Conservation (phyloP, 2,797 vertebrate genomes). For the Brachyalestes nurse region DNA sequence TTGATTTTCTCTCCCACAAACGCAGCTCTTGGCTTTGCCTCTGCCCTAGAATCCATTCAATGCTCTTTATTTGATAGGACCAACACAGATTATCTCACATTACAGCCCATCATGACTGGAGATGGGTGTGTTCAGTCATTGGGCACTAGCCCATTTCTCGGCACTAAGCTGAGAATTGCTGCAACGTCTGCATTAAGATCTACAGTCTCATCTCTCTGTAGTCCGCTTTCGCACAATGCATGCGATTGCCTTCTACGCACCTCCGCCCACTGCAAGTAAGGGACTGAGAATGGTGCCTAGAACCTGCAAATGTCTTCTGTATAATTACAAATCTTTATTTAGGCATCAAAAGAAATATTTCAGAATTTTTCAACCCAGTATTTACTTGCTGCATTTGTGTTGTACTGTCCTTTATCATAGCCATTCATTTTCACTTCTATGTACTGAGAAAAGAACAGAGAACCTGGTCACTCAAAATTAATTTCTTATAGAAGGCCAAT, state of each 20-base stretch:
- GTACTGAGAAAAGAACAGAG: not conserved
- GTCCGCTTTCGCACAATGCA: constrained; percentile 27
- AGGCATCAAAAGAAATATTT: not conserved
- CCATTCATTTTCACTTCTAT: not conserved
- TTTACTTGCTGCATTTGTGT: not conserved
- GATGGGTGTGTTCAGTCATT: constrained; percentile 27
- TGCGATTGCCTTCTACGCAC: not conserved
- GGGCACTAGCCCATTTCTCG: constrained; percentile 43
- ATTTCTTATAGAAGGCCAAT: not conserved
- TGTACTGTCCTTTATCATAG: not conserved
- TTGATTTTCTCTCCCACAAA: not conserved
- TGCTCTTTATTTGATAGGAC: constrained; percentile 37
- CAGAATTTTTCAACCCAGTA: not conserved
- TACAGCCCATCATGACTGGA: constrained; percentile 43
- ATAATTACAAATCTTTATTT: constrained; percentile 7
- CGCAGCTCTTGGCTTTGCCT: not conserved
- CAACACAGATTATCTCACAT: constrained; percentile 43
- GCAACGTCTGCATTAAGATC: constrained; percentile 39
- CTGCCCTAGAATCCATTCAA: constrained; percentile 1
- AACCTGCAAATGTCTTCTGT: constrained; percentile 9
- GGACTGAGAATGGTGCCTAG: not conserved
- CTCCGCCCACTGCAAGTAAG: not conserved
- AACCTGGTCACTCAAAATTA: not conserved
- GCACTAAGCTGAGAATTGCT: constrained; percentile 42
- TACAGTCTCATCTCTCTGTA: constrained; percentile 39